Conservation (phyloP, 2,888 invertebrate genomes). For the Phlogophora meticulosa region DNA sequence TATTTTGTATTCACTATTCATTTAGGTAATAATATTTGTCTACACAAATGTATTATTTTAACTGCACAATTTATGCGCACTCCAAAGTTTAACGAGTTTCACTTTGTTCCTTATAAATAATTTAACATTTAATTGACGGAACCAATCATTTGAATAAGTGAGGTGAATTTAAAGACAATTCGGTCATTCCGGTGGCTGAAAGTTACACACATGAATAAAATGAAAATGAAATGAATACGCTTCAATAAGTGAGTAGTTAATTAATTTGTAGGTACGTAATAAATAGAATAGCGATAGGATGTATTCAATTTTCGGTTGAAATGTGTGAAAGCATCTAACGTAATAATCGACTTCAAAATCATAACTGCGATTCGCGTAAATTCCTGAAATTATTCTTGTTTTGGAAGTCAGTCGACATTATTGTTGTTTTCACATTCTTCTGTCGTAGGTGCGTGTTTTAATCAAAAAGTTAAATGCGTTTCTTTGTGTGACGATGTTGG, state of each 20-base stretch:
- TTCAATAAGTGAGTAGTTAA: neutral
- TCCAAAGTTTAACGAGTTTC: constrained; percentile 13
- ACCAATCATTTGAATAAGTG: constrained; percentile 26
- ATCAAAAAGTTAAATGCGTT: neutral
- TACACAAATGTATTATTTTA: neutral
- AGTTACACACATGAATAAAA: constrained; percentile 12
- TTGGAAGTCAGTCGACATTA: neutral
- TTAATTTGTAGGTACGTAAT: neutral
- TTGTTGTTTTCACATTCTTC: constrained; percentile 13
- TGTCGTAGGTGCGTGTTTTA: neutral
- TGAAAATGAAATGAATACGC: constrained; percentile 5
- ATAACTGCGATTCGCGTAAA: neutral
- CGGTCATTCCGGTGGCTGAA: neutral
- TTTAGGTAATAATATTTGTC: no score
- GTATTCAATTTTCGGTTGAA: neutral
- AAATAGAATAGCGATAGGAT: neutral
- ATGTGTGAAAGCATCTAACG: neutral
- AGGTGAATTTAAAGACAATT: constrained; percentile 21
- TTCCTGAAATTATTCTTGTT: constrained; percentile 22
- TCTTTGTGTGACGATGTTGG: neutral
- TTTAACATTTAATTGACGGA: neutral
- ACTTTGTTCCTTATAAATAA: constrained; percentile 9
- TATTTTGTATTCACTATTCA: neutral
- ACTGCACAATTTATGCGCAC: neutral
- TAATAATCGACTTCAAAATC: neutral